phyloP scores from a whole-genome alignment of 1,140 invertebrate species.

The Colletes gigas region DNA sequence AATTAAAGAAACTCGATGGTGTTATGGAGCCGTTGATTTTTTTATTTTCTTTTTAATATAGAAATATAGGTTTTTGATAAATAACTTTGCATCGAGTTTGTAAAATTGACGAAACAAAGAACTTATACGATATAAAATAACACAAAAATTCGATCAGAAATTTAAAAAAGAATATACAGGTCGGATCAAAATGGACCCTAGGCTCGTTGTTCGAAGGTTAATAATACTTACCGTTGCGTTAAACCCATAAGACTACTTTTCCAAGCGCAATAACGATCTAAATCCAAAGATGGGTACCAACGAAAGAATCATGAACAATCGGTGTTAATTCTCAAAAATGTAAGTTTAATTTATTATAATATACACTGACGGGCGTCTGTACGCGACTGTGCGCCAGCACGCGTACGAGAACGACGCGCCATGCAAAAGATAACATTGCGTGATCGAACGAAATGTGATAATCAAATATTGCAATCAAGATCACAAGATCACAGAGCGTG shows the following conservation, averaged over 20 bases:
- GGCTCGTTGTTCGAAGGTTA: background rate
- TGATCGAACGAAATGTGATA: conserved; percentile 62
- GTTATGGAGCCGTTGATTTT: no score
- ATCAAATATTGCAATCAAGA: conserved; percentile 66
- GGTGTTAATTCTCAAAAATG: conserved; percentile 76
- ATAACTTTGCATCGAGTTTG: no score
- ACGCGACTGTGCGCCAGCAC: conserved; percentile 38
- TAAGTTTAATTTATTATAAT: conserved; percentile 76
- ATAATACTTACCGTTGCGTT: background rate
- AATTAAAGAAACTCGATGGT: no score
- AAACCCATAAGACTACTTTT: background rate
- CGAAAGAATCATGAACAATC: conserved; percentile 6
- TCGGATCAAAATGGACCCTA: no score
- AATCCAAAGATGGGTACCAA: background rate
- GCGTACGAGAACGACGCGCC: conserved; percentile 67
- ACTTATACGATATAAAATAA: no score
- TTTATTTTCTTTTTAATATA: no score
- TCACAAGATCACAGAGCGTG: conserved; percentile 63
- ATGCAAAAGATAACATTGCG: conserved; percentile 59
- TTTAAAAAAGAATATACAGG: no score
- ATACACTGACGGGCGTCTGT: conserved; percentile 70
- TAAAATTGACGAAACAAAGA: no score
- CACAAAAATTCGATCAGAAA: no score
- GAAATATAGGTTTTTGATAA: no score
- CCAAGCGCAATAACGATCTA: no score